Conservation (phyloP, 2,797 vertebrate species). For the Mallotus villosus region DNA sequence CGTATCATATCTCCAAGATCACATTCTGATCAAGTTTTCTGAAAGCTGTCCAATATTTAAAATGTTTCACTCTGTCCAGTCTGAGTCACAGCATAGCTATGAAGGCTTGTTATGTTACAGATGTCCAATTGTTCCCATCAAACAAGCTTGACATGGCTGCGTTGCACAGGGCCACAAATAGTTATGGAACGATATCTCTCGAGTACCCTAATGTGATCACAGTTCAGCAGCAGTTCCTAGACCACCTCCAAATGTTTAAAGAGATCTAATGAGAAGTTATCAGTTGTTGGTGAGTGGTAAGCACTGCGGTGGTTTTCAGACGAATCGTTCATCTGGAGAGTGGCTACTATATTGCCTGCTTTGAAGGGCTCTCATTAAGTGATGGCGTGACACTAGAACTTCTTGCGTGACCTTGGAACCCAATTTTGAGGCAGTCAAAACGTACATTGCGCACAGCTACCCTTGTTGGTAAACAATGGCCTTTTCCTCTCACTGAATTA, state of each 20-base stretch:
- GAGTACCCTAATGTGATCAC: neutral
- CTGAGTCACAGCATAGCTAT: too few species aligned
- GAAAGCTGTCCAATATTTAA: neutral
- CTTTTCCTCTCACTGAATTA: conserved; percentile 10
- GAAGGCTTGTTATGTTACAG: too few species aligned
- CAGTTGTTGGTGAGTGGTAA: neutral
- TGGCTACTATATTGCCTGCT: neutral
- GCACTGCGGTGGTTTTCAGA: neutral
- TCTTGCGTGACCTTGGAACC: conserved; percentile 4
- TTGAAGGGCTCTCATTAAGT: conserved; percentile 1
- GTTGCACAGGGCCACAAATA: neutral
- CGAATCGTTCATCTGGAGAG: neutral
- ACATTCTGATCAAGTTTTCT: neutral
- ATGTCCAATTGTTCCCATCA: neutral
- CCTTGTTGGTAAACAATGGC: conserved; percentile 6
- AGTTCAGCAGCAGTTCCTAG: neutral
- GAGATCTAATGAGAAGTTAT: neutral
- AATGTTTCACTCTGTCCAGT: neutral
- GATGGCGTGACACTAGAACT: conserved; percentile 5
- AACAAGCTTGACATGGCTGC: neutral
- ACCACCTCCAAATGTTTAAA: neutral
- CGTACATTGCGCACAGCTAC: neutral
- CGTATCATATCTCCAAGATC: too few species aligned
- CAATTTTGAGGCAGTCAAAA: conserved; percentile 19
- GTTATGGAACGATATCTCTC: neutral